A percentile compares a stretch with the other conserved stretches of the same genome.
Evolutionary conservation across 1,140 invertebrate genomes (phyloP).

Genomic region (Cydia fagiglandana): DNA sequence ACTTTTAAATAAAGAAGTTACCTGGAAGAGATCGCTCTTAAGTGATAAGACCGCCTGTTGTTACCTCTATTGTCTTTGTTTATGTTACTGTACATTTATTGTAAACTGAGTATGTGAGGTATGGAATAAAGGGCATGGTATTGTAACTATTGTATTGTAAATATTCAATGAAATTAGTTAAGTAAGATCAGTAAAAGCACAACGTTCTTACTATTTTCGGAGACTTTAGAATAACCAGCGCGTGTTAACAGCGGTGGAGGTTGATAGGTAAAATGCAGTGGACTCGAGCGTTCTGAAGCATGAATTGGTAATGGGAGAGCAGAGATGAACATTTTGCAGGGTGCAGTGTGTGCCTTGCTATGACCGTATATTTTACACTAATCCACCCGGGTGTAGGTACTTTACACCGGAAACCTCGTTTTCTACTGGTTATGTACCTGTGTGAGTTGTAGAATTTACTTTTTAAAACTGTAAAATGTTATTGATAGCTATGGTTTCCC

Average conservation of each 20-base stretch:
- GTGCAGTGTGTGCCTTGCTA: constrained; percentile 28
- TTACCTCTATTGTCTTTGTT: no score
- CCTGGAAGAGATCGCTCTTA: no score
- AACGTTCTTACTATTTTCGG: constrained; percentile 15
- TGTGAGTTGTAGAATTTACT: neutral
- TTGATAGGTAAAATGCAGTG: constrained; percentile 48
- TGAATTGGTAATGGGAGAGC: constrained; percentile 61
- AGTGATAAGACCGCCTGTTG: no score
- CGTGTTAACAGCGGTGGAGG: constrained; percentile 32
- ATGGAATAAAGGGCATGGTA: no score
- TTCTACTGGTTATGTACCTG: neutral
- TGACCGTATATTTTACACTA: constrained; percentile 16
- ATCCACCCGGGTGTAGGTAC: neutral
- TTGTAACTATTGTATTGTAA: no score
- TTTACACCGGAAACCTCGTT: neutral
- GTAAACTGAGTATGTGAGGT: no score
- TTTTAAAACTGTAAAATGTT: no score
- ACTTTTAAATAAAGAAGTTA: no score
- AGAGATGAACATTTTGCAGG: constrained; percentile 54
- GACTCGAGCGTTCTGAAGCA: constrained; percentile 49
- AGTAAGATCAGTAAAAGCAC: neutral
- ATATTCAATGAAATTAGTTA: constrained; percentile 39
- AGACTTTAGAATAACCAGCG: constrained; percentile 8
- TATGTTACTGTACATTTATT: no score
- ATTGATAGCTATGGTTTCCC: no score